Evolutionary conservation across 37 sponge, comb jelly and placozoan species (phyloP).

Genomic region (Diacarnus erythraeanus): DNA sequence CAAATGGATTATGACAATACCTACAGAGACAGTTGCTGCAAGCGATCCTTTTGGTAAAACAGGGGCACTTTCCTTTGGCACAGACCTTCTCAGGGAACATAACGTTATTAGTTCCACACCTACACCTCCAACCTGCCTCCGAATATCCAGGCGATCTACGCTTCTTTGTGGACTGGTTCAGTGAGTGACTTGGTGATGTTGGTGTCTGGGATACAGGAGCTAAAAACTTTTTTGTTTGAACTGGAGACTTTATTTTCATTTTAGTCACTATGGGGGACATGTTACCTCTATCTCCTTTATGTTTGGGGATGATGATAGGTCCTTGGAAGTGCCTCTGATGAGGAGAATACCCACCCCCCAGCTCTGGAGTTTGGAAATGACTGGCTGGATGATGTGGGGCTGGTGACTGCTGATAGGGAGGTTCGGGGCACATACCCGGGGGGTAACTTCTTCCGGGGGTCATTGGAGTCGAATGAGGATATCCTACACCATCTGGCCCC

Average conservation of each 20-base stretch:
- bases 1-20: slow-evolving; percentile 49
- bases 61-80: slow-evolving; percentile 64
- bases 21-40: slow-evolving; percentile 55
- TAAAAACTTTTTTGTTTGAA: not conserved
- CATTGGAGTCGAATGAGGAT: slow-evolving; percentile 1
- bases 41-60: slow-evolving; percentile 36
- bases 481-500: not conserved
- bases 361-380: not conserved
- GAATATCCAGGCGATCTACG: slow-evolving; percentile 21
- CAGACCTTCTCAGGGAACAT: slow-evolving; percentile 51
- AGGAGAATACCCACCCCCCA: not conserved
- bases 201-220: not conserved
- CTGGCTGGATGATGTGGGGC: not conserved
- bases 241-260: slow-evolving; percentile 8
- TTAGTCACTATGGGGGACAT: not conserved
- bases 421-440: not conserved
- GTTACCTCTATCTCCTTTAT: not conserved
- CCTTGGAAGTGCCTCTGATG: not conserved
- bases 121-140: slow-evolving; percentile 38
- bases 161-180: not conserved
- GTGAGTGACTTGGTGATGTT: not conserved
- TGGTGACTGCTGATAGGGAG: not conserved
- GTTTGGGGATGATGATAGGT: not conserved
- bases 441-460: not conserved
- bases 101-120: slow-evolving; percentile 59